Evolutionary conservation across 2,113 vertebrate species (phyloP).

Genomic region (Galemys pyrenaicus): DNA sequence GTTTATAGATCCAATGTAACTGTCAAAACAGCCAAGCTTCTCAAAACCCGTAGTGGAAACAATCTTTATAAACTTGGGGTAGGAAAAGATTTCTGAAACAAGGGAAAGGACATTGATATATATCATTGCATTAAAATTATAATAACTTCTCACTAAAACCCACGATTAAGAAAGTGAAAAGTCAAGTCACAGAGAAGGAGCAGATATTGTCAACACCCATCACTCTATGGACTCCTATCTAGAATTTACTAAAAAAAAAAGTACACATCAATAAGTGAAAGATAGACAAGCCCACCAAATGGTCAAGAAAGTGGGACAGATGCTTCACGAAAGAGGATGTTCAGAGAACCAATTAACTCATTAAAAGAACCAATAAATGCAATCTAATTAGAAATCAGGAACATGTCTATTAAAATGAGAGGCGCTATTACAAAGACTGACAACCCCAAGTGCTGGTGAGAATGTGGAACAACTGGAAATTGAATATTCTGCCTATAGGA

Average conservation of each 20-base stretch:
- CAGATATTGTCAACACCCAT: not conserved
- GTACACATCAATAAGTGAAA: not conserved
- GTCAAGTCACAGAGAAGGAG: not conserved
- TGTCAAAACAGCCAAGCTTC: not conserved
- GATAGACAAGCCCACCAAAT: not conserved
- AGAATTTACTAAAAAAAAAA: not conserved
- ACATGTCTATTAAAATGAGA: not conserved
- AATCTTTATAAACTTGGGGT: not conserved
- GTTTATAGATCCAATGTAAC: not conserved
- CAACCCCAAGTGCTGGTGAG: not conserved
- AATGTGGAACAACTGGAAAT: not conserved
- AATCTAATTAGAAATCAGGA: not conserved
- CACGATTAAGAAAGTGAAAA: not conserved
- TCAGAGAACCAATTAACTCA: not conserved
- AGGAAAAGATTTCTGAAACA: not conserved
- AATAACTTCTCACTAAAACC: not conserved
- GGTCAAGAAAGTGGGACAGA: not conserved
- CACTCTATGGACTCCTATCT: not conserved
- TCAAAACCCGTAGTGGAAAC: not conserved
- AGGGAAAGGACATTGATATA: not conserved
- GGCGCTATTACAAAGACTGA: not conserved
- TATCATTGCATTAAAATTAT: not conserved
- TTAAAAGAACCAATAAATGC: not conserved
- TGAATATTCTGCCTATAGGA: not conserved
- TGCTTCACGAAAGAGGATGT: not conserved